Evolutionary conservation across 2,888 invertebrate species (phyloP), one percentile per base, ranked within the genome.

Genomic region (Opisthograptis luteolata): DNA sequence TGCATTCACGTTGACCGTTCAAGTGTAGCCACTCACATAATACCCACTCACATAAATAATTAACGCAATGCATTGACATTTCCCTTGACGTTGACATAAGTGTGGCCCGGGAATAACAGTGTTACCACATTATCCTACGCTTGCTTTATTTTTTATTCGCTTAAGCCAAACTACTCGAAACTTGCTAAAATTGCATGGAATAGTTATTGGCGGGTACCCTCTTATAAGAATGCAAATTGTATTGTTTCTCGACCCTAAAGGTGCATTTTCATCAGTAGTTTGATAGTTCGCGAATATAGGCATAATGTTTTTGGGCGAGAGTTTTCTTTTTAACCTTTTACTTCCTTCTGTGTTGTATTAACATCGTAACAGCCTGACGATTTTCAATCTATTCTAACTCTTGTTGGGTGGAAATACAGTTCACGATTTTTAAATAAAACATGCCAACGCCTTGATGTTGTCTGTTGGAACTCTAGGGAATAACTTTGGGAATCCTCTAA

Each of bases 181-280:
- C 47, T 57, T 45, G 37, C 53, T 59, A 48, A 59, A 61, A 61
- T 60, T 60, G 58, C 59, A 63, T 54, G 56, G 58, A 64, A 69
- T 60, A 65, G 73, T 75, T 70, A 72, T 78, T 68, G 66, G 67
- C 66, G 57, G 62, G 54, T 58, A 64, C 73, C 69, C 68, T 73
- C 64, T 68, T 69, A 76, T 76, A 77, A 70, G 64, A 75, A 81
- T 81, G 79, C 72, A 78, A 81, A 81, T 81, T 64, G 69, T 73
- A 80, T 74, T 73, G 74, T 74, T 73, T 65, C 65, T 67, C 60
- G 64, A 58, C 77, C 73, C 79, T n/a, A 42, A 55, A 72, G 69
- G 81, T 76, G 67, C 71, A 70, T 64, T 78, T 72, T 59, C 59
- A 64, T 56, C 63, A 52, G 61, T 51, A 65, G 50, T 60, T 51